Evolutionary conservation across 1,140 invertebrate genomes (phyloP).

Genomic region (Monochamus saltuarius): DNA sequence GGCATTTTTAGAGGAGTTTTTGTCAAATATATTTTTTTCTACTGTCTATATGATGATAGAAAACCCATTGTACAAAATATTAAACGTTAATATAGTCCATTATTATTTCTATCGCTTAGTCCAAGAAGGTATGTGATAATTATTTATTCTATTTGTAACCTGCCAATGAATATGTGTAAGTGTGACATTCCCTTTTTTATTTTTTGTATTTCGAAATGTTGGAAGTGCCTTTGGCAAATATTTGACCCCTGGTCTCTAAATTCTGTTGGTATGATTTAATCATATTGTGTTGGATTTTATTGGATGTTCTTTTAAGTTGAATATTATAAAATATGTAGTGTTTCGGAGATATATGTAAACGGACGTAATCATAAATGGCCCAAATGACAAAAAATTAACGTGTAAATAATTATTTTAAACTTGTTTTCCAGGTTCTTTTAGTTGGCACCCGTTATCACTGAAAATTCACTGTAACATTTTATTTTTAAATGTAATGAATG

Average conservation of each 20-base stretch:
- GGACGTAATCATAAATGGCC: no score
- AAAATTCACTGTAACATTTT: no score
- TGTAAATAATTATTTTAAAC: no score
- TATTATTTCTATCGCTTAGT: constrained; percentile 1
- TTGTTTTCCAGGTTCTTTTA: no score
- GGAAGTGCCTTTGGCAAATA: constrained; percentile 16
- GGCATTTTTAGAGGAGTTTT: neutral
- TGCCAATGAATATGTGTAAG: constrained; percentile 13
- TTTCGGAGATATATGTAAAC: no score
- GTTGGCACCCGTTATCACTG: no score
- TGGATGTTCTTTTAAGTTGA: no score
- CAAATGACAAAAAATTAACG: no score
- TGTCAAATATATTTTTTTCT: neutral
- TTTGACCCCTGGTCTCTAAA: constrained; percentile 9
- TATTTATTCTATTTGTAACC: constrained; percentile 15
- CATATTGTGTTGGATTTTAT: no score
- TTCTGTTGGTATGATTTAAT: neutral
- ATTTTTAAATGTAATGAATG: no score
- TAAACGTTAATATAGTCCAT: neutral
- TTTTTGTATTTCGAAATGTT: constrained; percentile 1
- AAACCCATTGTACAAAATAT: neutral
- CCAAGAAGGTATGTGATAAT: constrained; percentile 15
- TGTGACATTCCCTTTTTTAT: neutral
- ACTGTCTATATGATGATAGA: neutral
- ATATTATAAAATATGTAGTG: no score